Evolutionary conservation across 2,113 vertebrate genomes (phyloP).

Genomic region (Psammodynastes pulverulentus): DNA sequence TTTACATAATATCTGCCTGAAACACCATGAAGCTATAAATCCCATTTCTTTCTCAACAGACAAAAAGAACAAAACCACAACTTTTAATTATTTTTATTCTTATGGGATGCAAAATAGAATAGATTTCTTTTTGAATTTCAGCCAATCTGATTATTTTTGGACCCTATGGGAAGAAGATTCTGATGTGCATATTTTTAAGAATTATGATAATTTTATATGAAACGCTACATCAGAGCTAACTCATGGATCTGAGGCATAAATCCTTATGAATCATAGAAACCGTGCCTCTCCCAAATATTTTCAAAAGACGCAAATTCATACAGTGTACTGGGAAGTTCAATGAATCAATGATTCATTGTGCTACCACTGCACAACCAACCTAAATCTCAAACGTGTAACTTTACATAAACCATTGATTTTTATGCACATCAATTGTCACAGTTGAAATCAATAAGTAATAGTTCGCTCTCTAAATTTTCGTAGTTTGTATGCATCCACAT

Average conservation of each 20-base stretch:
- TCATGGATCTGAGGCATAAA: neutral
- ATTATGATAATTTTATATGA: neutral
- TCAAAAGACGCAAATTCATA: neutral
- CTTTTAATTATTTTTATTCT: neutral
- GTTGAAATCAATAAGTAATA: neutral
- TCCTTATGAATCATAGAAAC: neutral
- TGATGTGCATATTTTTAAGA: neutral
- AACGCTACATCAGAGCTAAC: neutral
- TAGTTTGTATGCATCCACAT: neutral
- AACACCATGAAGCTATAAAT: neutral
- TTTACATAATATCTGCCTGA: neutral
- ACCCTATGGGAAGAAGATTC: neutral
- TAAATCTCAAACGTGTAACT: neutral
- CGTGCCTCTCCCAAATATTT: neutral
- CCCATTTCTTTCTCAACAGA: neutral
- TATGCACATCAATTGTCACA: neutral
- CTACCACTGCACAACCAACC: neutral
- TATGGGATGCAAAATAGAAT: neutral
- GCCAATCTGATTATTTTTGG: neutral
- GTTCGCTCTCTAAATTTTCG: neutral
- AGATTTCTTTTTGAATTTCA: neutral
- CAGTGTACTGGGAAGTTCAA: neutral
- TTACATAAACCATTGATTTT: neutral
- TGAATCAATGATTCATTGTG: neutral
- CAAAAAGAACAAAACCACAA: neutral